A percentile compares a stretch with the other conserved stretches of the same genome.
Conservation (phyloP, 92 coral and sea anemone species). For the Zoanthus gigantus region DNA sequence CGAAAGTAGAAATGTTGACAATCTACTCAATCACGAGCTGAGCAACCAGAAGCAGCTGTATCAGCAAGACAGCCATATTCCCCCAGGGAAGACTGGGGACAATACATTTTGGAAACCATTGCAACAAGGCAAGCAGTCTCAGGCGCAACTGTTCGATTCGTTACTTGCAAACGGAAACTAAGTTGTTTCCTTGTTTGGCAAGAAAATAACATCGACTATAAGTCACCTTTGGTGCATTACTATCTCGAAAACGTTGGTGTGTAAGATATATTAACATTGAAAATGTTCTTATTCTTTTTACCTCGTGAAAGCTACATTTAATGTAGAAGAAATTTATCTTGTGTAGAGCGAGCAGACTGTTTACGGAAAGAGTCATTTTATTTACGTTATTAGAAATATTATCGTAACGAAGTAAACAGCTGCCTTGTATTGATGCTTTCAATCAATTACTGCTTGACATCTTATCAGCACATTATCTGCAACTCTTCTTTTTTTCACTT, state of each 20-base stretch:
- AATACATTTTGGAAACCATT: not conserved
- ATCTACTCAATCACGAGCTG: not conserved
- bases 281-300: not conserved
- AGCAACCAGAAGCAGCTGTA: not conserved
- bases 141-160: slow-evolving; percentile 2
- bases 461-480: not conserved
- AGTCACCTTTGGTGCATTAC: not conserved
- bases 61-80: not conserved
- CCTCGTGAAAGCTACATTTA: not conserved
- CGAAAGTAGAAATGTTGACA: not conserved
- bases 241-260: not conserved
- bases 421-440: not conserved
- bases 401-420: not conserved
- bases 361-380: not conserved
- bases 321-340: not conserved
- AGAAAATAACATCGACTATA: not conserved
- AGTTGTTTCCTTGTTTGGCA: not conserved
- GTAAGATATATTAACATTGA: too few species aligned
- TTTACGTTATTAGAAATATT: not conserved
- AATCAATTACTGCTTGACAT: not conserved
- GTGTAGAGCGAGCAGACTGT: not conserved
- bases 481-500: not conserved
- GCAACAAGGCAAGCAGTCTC: slow-evolving; percentile 16
- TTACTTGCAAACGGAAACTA: slow-evolving; percentile 26
- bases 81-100: slow-evolving; percentile 4